Evolutionary conservation across 2,113 vertebrate species (phyloP).

Genomic region (Tragelaphus strepsiceros): DNA sequence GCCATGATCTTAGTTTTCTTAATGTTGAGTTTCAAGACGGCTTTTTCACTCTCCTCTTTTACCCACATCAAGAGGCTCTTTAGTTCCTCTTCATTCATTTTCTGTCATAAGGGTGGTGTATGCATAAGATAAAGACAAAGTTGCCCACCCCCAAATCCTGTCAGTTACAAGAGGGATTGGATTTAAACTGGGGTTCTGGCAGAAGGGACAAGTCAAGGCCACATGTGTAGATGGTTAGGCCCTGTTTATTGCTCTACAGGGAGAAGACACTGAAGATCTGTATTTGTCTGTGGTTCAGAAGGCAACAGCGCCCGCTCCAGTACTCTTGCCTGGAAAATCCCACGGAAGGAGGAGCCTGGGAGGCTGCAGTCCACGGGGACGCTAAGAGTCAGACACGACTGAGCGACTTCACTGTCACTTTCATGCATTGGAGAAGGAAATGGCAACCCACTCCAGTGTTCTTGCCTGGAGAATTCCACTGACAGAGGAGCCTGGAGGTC

Average conservation of each 20-base stretch:
- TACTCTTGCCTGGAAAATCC: no score
- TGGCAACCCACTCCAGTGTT: no score
- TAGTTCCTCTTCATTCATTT: not conserved
- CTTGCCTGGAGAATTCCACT: no score
- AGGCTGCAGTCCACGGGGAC: no score
- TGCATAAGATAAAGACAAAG: not conserved
- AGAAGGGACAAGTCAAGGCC: not conserved
- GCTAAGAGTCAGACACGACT: no score
- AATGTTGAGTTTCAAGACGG: not conserved
- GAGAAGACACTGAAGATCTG: not conserved
- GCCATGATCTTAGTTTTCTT: not conserved
- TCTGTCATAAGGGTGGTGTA: not conserved
- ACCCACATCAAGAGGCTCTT: not conserved
- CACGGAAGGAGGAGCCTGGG: no score
- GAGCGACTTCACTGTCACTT: no score
- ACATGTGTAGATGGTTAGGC: not conserved
- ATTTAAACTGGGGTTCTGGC: not conserved
- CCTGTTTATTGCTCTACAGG: not conserved
- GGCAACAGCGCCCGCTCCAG: no score
- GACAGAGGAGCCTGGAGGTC: not conserved
- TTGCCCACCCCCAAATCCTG: not conserved
- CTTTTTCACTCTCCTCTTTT: not conserved
- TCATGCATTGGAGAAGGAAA: no score
- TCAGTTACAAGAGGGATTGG: not conserved
- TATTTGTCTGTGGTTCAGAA: not conserved